phyloP scores from a whole-genome alignment of 2,797 vertebrate genomes.

The Remorina albescens region DNA sequence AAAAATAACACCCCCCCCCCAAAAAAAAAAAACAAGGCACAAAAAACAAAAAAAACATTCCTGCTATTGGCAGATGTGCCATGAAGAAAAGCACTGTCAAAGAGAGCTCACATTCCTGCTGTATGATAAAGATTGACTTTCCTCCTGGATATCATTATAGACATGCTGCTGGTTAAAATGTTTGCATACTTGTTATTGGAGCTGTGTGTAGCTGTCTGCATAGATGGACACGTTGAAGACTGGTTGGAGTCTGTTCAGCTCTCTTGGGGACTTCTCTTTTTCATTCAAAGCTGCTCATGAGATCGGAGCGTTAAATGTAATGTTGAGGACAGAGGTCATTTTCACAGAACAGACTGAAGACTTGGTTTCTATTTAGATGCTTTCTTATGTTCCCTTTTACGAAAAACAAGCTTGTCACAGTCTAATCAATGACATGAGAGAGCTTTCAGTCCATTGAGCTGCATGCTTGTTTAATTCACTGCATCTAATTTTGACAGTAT shows the following conservation, averaged over 20 bases:
- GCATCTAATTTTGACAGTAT: background rate
- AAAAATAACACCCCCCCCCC: too few species aligned
- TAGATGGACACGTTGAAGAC: constrained; percentile 46
- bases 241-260: constrained; percentile 10
- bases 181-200: constrained; percentile 16
- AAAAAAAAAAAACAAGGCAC: too few species aligned
- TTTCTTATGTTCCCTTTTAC: background rate
- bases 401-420: background rate
- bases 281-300: constrained; percentile 20
- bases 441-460: background rate
- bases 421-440: background rate
- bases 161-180: constrained; percentile 35
- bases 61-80: constrained; percentile 13
- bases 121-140: background rate
- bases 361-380: constrained; percentile 8
- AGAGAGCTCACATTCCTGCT: constrained; percentile 2
- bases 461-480: background rate
- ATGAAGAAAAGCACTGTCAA: constrained; percentile 8
- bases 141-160: constrained; percentile 13
- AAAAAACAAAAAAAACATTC: constrained; percentile 22
- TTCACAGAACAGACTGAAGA: background rate
- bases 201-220: constrained; percentile 58
- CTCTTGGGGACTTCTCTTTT: constrained; percentile 40
- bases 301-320: constrained; percentile 16
- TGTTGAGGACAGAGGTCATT: constrained; percentile 26